phyloP scores from a whole-genome alignment of 2,113 vertebrate genomes.

The Psephotus haematonotus region DNA sequence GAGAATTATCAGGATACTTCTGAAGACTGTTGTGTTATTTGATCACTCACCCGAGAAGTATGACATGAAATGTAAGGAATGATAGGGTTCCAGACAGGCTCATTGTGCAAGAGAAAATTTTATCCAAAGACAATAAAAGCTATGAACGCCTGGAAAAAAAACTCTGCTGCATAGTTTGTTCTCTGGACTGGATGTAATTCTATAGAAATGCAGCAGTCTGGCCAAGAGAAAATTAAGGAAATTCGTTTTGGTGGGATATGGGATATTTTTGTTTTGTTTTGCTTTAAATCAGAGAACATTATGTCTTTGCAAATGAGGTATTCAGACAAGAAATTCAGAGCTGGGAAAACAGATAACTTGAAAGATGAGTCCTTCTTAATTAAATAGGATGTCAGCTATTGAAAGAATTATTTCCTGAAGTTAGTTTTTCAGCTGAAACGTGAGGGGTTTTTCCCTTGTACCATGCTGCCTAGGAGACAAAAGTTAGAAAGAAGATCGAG shows the following conservation, averaged over 20 bases:
- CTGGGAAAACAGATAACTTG: neutral
- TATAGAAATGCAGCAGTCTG: constrained; percentile 18
- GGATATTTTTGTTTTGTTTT: neutral
- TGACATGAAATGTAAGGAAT: neutral
- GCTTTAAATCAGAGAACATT: constrained; percentile 4
- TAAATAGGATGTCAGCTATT: neutral
- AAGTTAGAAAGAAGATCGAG: neutral
- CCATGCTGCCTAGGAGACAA: neutral
- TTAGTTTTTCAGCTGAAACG: neutral
- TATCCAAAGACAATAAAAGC: neutral
- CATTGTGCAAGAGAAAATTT: neutral
- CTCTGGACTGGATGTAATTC: neutral
- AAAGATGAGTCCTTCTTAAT: neutral
- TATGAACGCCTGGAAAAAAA: neutral
- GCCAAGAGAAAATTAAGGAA: constrained; percentile 45
- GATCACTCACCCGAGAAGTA: neutral
- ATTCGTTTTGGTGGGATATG: neutral
- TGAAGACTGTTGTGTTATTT: neutral
- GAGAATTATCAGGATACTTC: neutral
- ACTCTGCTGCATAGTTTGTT: neutral
- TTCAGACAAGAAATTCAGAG: constrained; percentile 26
- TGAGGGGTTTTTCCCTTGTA: neutral
- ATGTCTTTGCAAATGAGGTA: constrained; percentile 15
- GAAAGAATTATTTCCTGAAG: neutral
- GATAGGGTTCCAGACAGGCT: neutral